A percentile compares a stretch with the other conserved stretches of the same genome.
Conservation (phyloP, 1,140 invertebrate genomes). For the Drosophila tristis region DNA sequence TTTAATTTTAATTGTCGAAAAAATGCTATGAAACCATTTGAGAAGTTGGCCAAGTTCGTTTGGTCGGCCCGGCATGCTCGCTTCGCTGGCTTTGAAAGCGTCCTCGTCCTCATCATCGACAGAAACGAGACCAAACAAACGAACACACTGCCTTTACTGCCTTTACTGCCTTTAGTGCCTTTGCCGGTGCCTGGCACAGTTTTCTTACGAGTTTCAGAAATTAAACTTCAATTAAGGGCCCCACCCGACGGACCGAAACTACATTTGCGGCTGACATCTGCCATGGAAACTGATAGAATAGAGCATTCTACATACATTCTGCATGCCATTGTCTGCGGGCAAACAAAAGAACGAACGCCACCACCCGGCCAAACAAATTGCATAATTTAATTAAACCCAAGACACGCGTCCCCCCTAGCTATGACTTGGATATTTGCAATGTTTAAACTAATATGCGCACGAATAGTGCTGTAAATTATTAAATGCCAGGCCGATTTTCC, state of each 20-base stretch:
- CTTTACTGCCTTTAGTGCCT: not conserved
- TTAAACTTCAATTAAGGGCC: conserved; percentile 65
- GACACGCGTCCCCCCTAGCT: too few species aligned
- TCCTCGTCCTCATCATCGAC: not conserved
- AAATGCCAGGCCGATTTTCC: too few species aligned
- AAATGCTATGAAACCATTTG: conserved; percentile 70
- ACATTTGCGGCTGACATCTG: conserved; percentile 20
- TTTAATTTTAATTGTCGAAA: conserved; percentile 81
- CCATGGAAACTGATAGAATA: conserved; percentile 35
- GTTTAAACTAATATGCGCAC: too few species aligned
- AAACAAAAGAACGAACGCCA: not conserved
- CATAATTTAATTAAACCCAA: too few species aligned
- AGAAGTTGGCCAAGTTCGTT: conserved; percentile 56
- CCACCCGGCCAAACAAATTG: too few species aligned
- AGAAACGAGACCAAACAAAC: conserved; percentile 22
- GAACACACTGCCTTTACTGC: conserved; percentile 9
- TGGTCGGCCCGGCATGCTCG: conserved; percentile 33
- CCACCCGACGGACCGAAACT: conserved; percentile 16
- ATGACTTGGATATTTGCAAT: too few species aligned
- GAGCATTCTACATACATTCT: conserved; percentile 26
- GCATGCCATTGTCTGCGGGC: conserved; percentile 49
- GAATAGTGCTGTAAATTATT: too few species aligned
- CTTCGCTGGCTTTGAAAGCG: conserved; percentile 53
- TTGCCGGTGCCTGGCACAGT: not conserved
- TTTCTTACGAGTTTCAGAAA: conserved; percentile 33